phyloP scores from a whole-genome alignment of 2,888 invertebrate genomes.

The Steinernema hermaphroditum region DNA sequence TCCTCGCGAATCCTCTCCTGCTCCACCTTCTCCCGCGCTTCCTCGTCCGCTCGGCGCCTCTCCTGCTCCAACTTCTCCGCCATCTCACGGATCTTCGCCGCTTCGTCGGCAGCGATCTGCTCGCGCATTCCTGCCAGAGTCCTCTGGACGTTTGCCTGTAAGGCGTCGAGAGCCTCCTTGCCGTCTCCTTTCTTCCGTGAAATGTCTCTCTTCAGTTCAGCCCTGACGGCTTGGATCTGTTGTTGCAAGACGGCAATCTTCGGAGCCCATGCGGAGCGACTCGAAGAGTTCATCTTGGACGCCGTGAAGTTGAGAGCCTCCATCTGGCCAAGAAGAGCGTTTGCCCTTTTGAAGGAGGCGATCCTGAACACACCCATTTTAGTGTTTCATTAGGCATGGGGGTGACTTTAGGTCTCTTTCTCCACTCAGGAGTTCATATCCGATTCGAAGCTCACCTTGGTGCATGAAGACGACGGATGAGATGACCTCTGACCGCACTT shows the following conservation, averaged over 20 bases:
- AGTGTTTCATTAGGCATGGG: too few relatives aligned
- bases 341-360: constrained; percentile 41
- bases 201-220: too few relatives aligned
- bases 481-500: constrained; percentile 81
- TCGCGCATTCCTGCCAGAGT: constrained; percentile 18
- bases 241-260: not conserved
- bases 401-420: too few relatives aligned
- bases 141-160: constrained; percentile 13
- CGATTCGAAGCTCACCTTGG: constrained; percentile 46
- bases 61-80: constrained; percentile 29
- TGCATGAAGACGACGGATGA: constrained; percentile 75
- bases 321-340: constrained; percentile 41
- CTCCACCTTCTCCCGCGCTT: constrained; percentile 24
- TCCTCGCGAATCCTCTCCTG: constrained; percentile 29
- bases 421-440: too few relatives aligned
- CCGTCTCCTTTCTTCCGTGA: not conserved
- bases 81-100: constrained; percentile 28
- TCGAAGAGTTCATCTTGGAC: constrained; percentile 28
- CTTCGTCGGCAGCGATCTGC: constrained; percentile 33
- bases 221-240: not conserved
- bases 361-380: constrained; percentile 48
- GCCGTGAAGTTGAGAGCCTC: constrained; percentile 46
- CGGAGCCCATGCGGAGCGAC: constrained; percentile 2
- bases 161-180: not conserved
- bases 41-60: constrained; percentile 33